Percentiles rank a stretch among this genome's conserved stretches.
Evolutionary conservation across 2,888 invertebrate genomes (phyloP).

Genomic region (Caenorhabditis virilis): DNA sequence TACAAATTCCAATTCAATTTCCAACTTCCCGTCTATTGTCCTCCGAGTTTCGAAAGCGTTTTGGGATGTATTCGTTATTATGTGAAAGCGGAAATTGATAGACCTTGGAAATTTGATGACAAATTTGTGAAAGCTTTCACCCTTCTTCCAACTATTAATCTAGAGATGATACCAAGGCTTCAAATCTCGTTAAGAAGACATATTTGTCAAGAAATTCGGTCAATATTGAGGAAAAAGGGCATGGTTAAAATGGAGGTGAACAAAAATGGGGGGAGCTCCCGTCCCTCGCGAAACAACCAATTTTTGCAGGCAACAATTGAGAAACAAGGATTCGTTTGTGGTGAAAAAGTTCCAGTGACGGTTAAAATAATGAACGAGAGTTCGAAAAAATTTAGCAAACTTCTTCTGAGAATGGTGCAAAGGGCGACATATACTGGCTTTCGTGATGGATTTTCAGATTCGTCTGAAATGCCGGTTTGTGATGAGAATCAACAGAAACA

Average conservation of each 20-base stretch:
- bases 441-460: slow-evolving; percentile 30
- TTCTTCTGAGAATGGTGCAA: slow-evolving; percentile 18
- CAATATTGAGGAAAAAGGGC: slow-evolving; percentile 16
- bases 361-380: slow-evolving; percentile 17
- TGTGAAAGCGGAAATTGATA: slow-evolving; percentile 30
- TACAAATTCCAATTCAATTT: slow-evolving; percentile 27
- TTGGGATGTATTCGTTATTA: slow-evolving; percentile 34
- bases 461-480: slow-evolving; percentile 10
- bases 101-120: slow-evolving; percentile 39
- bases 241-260: slow-evolving; percentile 20
- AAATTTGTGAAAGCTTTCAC: slow-evolving; percentile 26
- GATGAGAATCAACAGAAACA: background rate
- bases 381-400: slow-evolving; percentile 19
- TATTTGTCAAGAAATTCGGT: slow-evolving; percentile 17
- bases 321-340: slow-evolving; percentile 33
- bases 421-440: slow-evolving; percentile 30
- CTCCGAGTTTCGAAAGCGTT: slow-evolving; percentile 34
- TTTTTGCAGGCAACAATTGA: slow-evolving; percentile 7
- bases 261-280: too few species aligned
- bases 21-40: slow-evolving; percentile 22
- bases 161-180: slow-evolving; percentile 14
- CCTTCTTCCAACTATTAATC: slow-evolving; percentile 16
- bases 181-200: slow-evolving; percentile 12
- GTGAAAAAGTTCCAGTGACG: slow-evolving; percentile 16
- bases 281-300: background rate